Percentiles rank a stretch among this genome's conserved stretches.
Evolutionary conservation across 2,888 invertebrate genomes (phyloP).

Genomic region (Coecobrya sp.): DNA sequence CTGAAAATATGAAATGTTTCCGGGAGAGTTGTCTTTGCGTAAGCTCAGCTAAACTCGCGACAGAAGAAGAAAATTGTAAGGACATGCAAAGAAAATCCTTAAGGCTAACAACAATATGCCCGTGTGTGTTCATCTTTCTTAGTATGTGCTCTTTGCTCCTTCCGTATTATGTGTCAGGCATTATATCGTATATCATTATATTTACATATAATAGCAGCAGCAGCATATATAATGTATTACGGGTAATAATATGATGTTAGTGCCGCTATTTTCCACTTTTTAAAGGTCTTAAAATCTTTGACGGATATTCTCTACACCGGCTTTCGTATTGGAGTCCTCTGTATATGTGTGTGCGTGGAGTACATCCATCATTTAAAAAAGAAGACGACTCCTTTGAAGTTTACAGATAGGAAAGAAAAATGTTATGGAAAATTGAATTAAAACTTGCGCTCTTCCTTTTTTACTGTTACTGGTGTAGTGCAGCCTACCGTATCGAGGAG

Average conservation of each 20-base stretch:
- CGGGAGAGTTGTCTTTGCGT: slow-evolving; percentile 68
- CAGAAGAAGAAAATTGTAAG: slow-evolving; percentile 19
- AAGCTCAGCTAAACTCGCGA: slow-evolving; percentile 21
- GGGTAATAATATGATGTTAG: not conserved
- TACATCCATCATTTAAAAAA: slow-evolving; percentile 60
- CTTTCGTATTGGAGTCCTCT: not conserved
- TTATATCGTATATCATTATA: not conserved
- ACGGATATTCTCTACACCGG: not conserved
- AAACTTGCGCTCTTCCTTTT: slow-evolving; percentile 24
- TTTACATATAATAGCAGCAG: no score
- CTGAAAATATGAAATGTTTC: slow-evolving; percentile 66
- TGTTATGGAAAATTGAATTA: slow-evolving; percentile 74
- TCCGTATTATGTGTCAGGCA: not conserved
- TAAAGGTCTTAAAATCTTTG: slow-evolving; percentile 21
- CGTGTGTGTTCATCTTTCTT: not conserved
- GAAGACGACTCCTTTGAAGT: slow-evolving; percentile 62
- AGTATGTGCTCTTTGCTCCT: slow-evolving; percentile 12
- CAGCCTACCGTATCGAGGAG: not conserved
- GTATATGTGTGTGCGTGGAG: not conserved
- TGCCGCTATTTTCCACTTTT: slow-evolving; percentile 33
- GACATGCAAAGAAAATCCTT: slow-evolving; percentile 39
- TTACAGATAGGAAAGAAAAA: slow-evolving; percentile 56
- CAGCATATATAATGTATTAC: not conserved
- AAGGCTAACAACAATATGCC: slow-evolving; percentile 63
- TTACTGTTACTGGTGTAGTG: not conserved